Percentiles rank a stretch among this genome's conserved stretches.
phyloP scores from a whole-genome alignment of 2,113 vertebrate genomes.

The Ceratotherium simum region DNA sequence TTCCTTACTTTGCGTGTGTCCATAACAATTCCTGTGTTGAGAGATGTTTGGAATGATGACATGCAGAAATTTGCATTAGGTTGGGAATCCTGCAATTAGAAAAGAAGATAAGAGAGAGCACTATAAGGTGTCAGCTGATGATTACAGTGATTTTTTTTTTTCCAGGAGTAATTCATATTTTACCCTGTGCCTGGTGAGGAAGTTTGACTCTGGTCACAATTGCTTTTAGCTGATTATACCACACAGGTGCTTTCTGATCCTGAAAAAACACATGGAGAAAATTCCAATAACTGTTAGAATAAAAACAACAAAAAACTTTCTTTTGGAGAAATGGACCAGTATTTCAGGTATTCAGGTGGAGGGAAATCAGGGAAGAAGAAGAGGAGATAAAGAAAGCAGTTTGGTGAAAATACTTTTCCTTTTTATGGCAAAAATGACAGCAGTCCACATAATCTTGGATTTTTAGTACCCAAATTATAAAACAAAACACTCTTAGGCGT shows the following conservation, averaged over 20 bases:
- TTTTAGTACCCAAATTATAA: conserved; percentile 26
- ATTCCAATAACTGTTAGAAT: neutral
- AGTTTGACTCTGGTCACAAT: neutral
- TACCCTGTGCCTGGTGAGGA: neutral
- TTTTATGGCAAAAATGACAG: conserved; percentile 25
- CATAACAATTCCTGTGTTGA: neutral
- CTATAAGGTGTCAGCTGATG: neutral
- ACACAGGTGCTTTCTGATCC: neutral
- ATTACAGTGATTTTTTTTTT: neutral
- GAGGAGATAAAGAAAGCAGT: neutral
- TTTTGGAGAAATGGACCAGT: neutral
- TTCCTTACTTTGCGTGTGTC: neutral
- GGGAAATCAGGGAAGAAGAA: neutral
- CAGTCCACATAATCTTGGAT: neutral
- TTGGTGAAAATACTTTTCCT: neutral
- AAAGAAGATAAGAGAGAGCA: neutral
- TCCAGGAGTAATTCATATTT: neutral
- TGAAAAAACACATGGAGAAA: neutral
- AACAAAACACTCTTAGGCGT: neutral
- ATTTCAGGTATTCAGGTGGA: neutral
- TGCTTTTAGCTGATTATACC: neutral
- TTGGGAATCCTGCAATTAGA: neutral
- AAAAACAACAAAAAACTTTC: neutral
- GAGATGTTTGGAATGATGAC: neutral
- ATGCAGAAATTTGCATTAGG: neutral